Base-by-base conservation (phyloP, 2,888 invertebrate genomes). In the Pycnomerus fuliginosus region DNA sequence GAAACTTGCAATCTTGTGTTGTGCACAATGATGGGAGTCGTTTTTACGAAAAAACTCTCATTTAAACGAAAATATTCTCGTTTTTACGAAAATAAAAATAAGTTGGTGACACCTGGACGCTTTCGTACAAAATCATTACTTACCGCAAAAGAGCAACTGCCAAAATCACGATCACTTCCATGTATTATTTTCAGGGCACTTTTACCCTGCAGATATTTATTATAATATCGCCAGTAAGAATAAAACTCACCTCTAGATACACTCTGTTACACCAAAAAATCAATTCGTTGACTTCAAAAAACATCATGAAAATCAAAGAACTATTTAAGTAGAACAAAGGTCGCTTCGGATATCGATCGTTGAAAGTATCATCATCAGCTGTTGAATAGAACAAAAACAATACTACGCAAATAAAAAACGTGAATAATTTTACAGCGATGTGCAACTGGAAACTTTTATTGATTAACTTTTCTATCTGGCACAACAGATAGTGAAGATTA, bases 131-230 rank as follows among this genome's bases (percentile, higher is more conserved):
- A 29, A 29, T 14, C 5, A 14, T 11, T 16, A 16, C 12, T 23
- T 15, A 24, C 35, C 25, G 27, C 25, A 27, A 17, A 12, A 12
- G 25, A 11, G 12, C 7, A n/a, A 8, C 7, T 8, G 4, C 8
- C 5, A 1, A 17, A 12, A 10, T 16, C 4, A 7, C 16, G 8
- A 11, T 27, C 17, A 16, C 11, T 27, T 1, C 27, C 15, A 16
- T 35, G 27, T 5, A 35, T 5, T 5, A 35, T 27, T 10, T 3
- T 11, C 3, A 16, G 7, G 8, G 16, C 16, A 2, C 16, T 16
- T 11, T 35, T 25, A 7, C 27, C 35, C 35, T 35, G 12, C 25
- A 34, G 25, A n/a, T n/a, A n/a, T n/a, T n/a, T n/a, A n/a, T n/a
- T n/a, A n/a, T n/a, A n/a, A n/a, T n/a, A n/a, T n/a, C n/a, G n/a